Percentiles rank a stretch among this genome's conserved stretches.
These are phyloP conservation scores for Drosophila antonietae DNA, from an alignment of 2,888 invertebrate genomes.

Conservation along the genomic window DNA sequence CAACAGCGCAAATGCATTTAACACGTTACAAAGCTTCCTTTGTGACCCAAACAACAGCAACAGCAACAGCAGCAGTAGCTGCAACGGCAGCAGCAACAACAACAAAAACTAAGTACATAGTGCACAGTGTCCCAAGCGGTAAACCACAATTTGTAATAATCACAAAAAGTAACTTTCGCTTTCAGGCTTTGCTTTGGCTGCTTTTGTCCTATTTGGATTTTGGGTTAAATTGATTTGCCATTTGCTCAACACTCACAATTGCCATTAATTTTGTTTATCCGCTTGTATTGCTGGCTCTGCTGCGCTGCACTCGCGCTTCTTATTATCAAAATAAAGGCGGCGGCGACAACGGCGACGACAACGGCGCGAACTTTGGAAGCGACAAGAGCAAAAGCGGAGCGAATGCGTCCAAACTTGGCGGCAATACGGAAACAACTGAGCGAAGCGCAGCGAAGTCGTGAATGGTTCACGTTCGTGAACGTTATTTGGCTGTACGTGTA, in stretches of 20 bases:
- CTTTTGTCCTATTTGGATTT: slow-evolving; percentile 18
- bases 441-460: slow-evolving; percentile 55
- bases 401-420: slow-evolving; percentile 65
- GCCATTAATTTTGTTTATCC: slow-evolving; percentile 35
- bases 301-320: slow-evolving; percentile 34
- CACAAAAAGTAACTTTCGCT: slow-evolving; percentile 47
- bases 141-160: slow-evolving; percentile 15
- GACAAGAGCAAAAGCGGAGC: slow-evolving; percentile 32
- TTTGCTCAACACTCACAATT: slow-evolving; percentile 51
- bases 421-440: slow-evolving; percentile 70
- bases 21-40: slow-evolving; percentile 47
- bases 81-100: not conserved
- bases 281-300: slow-evolving; percentile 17
- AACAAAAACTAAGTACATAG: slow-evolving; percentile 8
- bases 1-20: slow-evolving; percentile 28
- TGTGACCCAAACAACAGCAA: slow-evolving; percentile 34
- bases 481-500: slow-evolving; percentile 14
- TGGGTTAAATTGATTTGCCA: slow-evolving; percentile 38
- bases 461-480: slow-evolving; percentile 51
- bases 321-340: slow-evolving; percentile 44
- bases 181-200: slow-evolving; percentile 4
- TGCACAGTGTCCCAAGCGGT: slow-evolving; percentile 22
- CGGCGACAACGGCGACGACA: slow-evolving; percentile 10
- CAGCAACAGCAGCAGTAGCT: not conserved
- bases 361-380: slow-evolving; percentile 37